A percentile compares a stretch with the other conserved stretches of the same genome.
Conservation (phyloP, 2,797 vertebrate genomes). For the Ptychadena robeensis region DNA sequence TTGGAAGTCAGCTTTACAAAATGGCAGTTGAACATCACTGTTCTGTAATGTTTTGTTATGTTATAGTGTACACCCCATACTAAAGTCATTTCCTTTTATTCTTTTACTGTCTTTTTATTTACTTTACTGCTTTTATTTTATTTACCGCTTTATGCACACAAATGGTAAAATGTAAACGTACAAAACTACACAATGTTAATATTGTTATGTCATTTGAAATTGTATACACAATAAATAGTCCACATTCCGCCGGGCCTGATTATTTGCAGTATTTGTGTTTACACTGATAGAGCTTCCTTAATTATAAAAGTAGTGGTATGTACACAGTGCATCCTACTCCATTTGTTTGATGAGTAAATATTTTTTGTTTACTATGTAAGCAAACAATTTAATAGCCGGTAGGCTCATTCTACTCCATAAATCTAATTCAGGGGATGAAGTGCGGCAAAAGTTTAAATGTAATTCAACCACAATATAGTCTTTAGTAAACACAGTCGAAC, state of each 20-base stretch:
- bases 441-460: neutral
- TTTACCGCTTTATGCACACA: too few species aligned
- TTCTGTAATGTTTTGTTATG: too few species aligned
- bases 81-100: too few species aligned
- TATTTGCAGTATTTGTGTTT: neutral
- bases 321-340: neutral
- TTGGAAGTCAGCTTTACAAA: too few species aligned
- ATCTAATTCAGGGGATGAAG: neutral
- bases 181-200: too few species aligned
- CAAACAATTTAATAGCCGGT: neutral
- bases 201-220: too few species aligned
- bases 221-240: neutral
- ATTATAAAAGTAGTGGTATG: neutral
- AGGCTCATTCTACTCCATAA: neutral
- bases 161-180: too few species aligned
- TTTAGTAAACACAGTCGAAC: too few species aligned
- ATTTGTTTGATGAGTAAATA: slow-evolving; percentile 12
- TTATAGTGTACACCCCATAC: too few species aligned
- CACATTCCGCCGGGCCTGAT: neutral
- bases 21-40: too few species aligned
- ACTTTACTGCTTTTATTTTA: too few species aligned
- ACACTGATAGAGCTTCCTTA: neutral
- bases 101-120: too few species aligned
- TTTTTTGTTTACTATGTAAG: neutral
- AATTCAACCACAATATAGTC: neutral